phyloP scores from a whole-genome alignment of 2,888 invertebrate species.

The Monoplex corrugatus region DNA sequence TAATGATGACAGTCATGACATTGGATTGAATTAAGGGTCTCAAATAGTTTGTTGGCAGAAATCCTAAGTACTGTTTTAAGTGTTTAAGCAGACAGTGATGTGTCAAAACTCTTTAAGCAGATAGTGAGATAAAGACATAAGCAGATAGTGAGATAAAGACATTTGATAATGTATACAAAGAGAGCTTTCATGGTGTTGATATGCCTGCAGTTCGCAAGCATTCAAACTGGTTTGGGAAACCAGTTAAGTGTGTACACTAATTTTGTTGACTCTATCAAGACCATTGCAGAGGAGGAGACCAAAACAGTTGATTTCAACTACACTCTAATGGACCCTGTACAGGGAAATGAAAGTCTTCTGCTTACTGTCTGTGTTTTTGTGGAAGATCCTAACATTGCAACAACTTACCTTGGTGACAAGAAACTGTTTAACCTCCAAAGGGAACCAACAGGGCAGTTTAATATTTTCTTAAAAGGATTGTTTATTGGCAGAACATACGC shows the following conservation, averaged over 20 bases:
- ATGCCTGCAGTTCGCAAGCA: too few species aligned
- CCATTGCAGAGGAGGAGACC: neutral
- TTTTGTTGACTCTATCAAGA: neutral
- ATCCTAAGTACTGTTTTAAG: too few species aligned
- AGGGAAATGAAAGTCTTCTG: neutral
- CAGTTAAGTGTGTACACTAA: neutral
- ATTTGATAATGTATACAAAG: too few species aligned
- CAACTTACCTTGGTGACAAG: neutral
- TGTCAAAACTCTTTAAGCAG: too few species aligned
- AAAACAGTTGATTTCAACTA: neutral
- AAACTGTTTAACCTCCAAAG: neutral
- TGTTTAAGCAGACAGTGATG: too few species aligned
- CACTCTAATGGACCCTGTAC: neutral
- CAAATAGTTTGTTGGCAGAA: too few species aligned
- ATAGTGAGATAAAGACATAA: too few species aligned
- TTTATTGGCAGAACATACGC: slow-evolving; percentile 47
- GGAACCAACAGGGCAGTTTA: neutral
- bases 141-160: too few species aligned
- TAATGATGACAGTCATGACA: too few species aligned
- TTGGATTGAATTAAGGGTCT: too few species aligned
- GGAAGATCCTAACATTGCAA: neutral
- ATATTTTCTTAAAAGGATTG: slow-evolving; percentile 17
- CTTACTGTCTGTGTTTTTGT: slow-evolving; percentile 5
- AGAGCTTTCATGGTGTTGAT: too few species aligned
- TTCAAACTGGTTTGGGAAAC: neutral